These are phyloP conservation scores for Acheta domesticus DNA, from an alignment of 2,888 invertebrate species.

Conservation along the genomic window DNA sequence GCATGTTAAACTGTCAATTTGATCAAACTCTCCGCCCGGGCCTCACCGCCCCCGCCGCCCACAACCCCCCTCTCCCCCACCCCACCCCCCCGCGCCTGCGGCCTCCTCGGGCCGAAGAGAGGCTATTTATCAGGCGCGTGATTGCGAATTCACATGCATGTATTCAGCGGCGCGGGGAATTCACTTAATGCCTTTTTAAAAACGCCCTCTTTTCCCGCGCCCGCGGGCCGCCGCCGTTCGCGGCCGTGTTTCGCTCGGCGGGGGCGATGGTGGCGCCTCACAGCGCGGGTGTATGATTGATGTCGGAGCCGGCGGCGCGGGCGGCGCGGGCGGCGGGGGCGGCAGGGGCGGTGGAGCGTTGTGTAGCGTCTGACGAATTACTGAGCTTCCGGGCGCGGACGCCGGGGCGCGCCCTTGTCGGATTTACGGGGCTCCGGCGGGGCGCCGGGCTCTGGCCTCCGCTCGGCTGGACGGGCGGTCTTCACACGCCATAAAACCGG, in stretches of 20 bases:
- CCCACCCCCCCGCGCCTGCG: not conserved
- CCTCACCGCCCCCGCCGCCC: not conserved
- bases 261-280: not conserved
- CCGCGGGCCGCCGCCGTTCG: not conserved
- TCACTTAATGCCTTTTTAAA: conserved; percentile 9
- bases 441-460: not conserved
- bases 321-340: too few species aligned
- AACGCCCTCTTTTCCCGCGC: not conserved
- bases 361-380: not conserved
- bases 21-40: not conserved
- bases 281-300: not conserved
- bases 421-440: not conserved
- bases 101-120: not conserved
- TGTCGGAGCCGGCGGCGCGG: too few species aligned
- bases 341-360: too few species aligned
- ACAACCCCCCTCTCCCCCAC: not conserved
- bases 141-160: conserved; percentile 18
- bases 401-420: not conserved
- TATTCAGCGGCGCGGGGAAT: not conserved
- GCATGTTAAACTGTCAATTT: not conserved
- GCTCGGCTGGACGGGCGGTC: too few species aligned
- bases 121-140: not conserved
- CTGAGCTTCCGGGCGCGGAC: not conserved
- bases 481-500: conserved; percentile 2
- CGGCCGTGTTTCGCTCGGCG: not conserved